These are phyloP conservation scores for Pyrgilauda ruficollis DNA, from an alignment of 2,113 vertebrate genomes.

Conservation along the genomic window DNA sequence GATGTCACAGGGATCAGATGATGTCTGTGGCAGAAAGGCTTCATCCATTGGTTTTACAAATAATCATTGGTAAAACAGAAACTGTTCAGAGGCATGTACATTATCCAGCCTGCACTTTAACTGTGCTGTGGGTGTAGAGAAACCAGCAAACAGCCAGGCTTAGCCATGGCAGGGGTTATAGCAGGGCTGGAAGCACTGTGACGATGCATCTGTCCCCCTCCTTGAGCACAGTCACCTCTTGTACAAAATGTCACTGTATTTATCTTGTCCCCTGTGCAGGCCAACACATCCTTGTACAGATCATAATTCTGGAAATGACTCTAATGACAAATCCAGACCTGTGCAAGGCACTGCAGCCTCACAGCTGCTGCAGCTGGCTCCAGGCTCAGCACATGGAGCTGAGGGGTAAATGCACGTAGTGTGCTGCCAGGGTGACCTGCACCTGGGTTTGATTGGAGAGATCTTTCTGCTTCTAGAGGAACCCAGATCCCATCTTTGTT, in stretches of 20 bases:
- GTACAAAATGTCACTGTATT: background rate
- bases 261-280: background rate
- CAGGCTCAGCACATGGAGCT: background rate
- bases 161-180: background rate
- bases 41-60: background rate
- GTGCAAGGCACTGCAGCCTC: background rate
- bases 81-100: background rate
- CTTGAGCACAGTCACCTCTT: background rate
- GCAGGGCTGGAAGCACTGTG: background rate
- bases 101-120: background rate
- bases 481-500: background rate
- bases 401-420: fast-evolving
- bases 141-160: background rate
- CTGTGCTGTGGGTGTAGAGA: background rate
- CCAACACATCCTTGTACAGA: background rate
- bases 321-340: background rate
- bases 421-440: background rate
- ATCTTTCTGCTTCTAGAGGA: background rate
- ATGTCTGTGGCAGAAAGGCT: background rate
- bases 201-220: background rate
- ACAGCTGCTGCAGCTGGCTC: background rate
- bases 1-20: background rate
- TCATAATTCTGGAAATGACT: fast-evolving
- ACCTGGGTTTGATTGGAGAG: background rate
- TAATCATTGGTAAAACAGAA: background rate